phyloP scores from a whole-genome alignment of 2,113 vertebrate species.

The Larimichthys crocea region DNA sequence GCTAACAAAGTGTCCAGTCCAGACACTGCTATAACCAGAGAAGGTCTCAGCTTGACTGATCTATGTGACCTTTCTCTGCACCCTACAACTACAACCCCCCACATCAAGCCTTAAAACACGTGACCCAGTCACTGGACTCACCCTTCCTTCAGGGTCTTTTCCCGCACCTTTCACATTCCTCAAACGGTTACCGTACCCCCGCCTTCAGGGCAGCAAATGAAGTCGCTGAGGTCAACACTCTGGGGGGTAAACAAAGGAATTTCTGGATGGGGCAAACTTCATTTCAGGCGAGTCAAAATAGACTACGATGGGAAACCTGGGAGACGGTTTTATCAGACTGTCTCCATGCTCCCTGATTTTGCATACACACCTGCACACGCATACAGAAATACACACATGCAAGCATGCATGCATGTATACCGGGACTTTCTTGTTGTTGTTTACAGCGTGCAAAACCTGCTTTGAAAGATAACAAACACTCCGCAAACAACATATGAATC shows the following conservation, averaged over 20 bases:
- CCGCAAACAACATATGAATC: neutral
- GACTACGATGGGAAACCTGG: conserved; percentile 39
- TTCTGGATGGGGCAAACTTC: conserved; percentile 25
- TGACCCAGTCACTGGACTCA: conserved; percentile 9
- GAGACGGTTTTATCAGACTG: conserved; percentile 25
- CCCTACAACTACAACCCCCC: conserved; percentile 37
- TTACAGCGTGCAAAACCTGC: conserved; percentile 31
- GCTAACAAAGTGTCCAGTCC: conserved; percentile 26
- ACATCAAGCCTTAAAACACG: conserved; percentile 24
- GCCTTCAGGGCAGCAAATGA: conserved; percentile 18
- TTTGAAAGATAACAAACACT: conserved; percentile 47
- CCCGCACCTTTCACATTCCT: conserved; percentile 66
- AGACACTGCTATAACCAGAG: conserved; percentile 49
- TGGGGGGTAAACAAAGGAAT: conserved; percentile 52
- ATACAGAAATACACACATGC: conserved; percentile 19
- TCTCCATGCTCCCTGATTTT: neutral
- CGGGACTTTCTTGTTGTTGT: conserved; percentile 10
- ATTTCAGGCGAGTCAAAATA: conserved; percentile 40
- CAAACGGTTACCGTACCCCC: conserved; percentile 39
- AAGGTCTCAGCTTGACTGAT: conserved; percentile 2
- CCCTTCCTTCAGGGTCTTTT: conserved; percentile 45
- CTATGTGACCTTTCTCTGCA: conserved; percentile 49
- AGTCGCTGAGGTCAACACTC: conserved; percentile 33
- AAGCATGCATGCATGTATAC: neutral
- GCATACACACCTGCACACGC: conserved; percentile 23